phyloP scores from a whole-genome alignment of 2,888 invertebrate genomes.

The Meteorus cinctellus region DNA sequence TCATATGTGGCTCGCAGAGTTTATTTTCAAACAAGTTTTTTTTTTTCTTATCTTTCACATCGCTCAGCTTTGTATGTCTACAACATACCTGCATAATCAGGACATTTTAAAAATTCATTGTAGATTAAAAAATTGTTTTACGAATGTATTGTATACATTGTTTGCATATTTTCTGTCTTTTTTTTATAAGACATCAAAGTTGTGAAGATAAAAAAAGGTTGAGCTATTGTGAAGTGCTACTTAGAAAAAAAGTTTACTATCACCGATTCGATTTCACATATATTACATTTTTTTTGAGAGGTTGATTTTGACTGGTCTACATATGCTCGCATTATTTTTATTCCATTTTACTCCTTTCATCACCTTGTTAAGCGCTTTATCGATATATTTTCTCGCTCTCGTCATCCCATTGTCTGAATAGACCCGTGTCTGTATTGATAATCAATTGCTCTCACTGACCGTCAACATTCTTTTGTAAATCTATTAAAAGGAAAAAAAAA shows the following conservation, averaged over 20 bases:
- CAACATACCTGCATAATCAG: neutral
- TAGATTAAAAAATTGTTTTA: neutral
- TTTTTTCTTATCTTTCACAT: neutral
- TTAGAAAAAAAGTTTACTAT: slow-evolving; percentile 10
- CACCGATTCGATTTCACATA: slow-evolving; percentile 21
- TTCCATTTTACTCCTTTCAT: slow-evolving; percentile 32
- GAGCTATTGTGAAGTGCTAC: slow-evolving; percentile 9
- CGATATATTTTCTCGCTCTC: slow-evolving; percentile 11
- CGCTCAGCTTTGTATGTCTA: neutral
- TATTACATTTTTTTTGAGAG: slow-evolving; percentile 23
- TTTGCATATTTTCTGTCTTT: neutral
- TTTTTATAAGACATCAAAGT: neutral
- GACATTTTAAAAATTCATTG: neutral
- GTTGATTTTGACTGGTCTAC: neutral
- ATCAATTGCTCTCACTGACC: neutral
- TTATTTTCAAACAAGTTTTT: neutral
- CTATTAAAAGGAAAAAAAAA: neutral
- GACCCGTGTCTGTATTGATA: slow-evolving; percentile 20
- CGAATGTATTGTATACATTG: neutral
- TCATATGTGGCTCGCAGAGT: slow-evolving; percentile 7
- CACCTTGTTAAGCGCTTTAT: slow-evolving; percentile 28
- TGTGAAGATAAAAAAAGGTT: neutral
- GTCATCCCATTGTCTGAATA: slow-evolving; percentile 27
- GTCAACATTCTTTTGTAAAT: neutral
- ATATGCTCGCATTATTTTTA: neutral